Evolutionary conservation across 2,888 invertebrate genomes (phyloP).

Genomic region (Tolmerus cingulatus): DNA sequence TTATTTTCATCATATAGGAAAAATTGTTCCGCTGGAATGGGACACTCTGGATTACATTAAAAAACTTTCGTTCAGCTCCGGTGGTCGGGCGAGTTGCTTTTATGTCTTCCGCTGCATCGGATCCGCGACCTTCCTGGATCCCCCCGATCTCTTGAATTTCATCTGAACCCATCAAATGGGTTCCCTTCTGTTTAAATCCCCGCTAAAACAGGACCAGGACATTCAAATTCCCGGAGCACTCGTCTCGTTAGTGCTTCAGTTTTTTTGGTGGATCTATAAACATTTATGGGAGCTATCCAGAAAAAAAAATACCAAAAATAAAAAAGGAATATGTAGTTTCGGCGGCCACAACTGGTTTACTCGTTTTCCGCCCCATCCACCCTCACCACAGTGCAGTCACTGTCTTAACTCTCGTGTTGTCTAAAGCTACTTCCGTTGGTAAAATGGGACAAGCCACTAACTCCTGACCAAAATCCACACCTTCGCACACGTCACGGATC

Average conservation of each 20-base stretch:
- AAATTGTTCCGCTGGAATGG: not conserved
- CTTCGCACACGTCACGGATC: not conserved
- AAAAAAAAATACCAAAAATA: too few relatives aligned
- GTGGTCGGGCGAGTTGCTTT: not conserved
- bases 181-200: not conserved
- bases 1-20: constrained; percentile 25
- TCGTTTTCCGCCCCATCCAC: not conserved
- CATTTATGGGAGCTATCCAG: not conserved
- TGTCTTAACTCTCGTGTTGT: not conserved
- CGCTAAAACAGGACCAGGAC: not conserved
- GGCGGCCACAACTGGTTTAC: not conserved
- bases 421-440: not conserved
- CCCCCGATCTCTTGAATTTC: not conserved
- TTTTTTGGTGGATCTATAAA: constrained; percentile 12
- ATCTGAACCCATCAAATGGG: not conserved
- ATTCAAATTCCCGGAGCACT: not conserved
- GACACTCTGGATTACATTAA: not conserved
- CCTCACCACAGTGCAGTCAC: not conserved
- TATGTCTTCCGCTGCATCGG: constrained; percentile 7
- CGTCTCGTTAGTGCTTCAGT: not conserved
- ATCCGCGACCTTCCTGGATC: not conserved
- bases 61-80: constrained; percentile 11
- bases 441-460: not conserved
- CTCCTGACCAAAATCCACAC: not conserved
- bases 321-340: constrained; percentile 1